phyloP scores from a whole-genome alignment of 2,113 vertebrate species.

The Rhodinocichla rosea region DNA sequence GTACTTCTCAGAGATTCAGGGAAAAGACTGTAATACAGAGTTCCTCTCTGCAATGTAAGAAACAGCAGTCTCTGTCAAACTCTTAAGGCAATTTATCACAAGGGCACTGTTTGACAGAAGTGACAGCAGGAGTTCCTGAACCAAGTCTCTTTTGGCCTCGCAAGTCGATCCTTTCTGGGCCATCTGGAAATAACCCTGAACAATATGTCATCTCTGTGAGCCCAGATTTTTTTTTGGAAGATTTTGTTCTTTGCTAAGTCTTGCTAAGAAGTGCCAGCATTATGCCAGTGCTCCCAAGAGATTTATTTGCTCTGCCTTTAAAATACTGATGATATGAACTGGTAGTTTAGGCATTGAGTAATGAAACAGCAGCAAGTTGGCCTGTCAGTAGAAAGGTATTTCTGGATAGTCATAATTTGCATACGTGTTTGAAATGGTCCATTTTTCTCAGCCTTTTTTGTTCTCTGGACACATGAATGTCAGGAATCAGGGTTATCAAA shows the following conservation, averaged over 20 bases:
- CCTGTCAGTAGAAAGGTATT: neutral
- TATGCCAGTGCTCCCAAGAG: neutral
- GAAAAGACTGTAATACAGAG: neutral
- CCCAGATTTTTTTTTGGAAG: neutral
- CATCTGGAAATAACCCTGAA: conserved; percentile 29
- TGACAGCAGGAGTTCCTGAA: neutral
- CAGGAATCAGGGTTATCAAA: neutral
- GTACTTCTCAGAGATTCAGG: neutral
- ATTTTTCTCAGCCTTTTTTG: neutral
- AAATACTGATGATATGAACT: neutral
- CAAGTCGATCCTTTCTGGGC: neutral
- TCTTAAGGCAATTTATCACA: neutral
- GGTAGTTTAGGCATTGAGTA: neutral
- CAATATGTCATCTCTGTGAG: neutral
- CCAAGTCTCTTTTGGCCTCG: neutral
- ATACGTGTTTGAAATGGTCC: neutral
- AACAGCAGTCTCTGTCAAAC: neutral
- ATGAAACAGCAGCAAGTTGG: neutral
- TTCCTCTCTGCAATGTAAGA: neutral
- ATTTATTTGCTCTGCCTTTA: neutral
- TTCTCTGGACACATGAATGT: neutral
- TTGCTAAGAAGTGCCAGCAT: neutral
- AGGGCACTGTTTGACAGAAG: neutral
- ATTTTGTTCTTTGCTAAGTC: neutral
- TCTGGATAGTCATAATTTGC: neutral